Conservation (phyloP, 2,113 vertebrate genomes). For the Reinhardtius hippoglossoides region DNA sequence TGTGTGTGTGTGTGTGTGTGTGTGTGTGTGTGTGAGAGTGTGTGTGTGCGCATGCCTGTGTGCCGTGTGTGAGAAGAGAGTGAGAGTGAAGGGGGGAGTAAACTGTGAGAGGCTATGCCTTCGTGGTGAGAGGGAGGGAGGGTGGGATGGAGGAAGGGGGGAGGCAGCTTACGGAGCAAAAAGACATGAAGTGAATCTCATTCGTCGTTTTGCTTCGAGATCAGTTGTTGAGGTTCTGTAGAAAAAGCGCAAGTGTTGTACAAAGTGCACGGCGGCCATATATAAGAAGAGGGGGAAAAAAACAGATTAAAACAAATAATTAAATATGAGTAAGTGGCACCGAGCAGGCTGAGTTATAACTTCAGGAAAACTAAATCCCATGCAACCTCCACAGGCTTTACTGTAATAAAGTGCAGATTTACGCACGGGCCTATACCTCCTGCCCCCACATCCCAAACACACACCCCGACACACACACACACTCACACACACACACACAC, state of each 20-base stretch:
- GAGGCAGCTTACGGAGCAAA: slow-evolving; percentile 43
- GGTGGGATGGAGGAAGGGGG: slow-evolving; percentile 14
- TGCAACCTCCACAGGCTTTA: slow-evolving; percentile 23
- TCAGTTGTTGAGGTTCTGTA: slow-evolving; percentile 46
- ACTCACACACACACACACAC: slow-evolving; percentile 11
- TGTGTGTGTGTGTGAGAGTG: neutral
- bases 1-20: slow-evolving; percentile 26
- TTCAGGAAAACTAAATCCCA: slow-evolving; percentile 32
- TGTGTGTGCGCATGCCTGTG: slow-evolving; percentile 12
- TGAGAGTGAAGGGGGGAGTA: slow-evolving; percentile 49
- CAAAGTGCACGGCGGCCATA: slow-evolving; percentile 20
- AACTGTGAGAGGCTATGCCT: slow-evolving; percentile 51
- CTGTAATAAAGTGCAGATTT: slow-evolving; percentile 43
- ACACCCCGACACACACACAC: too few species aligned
- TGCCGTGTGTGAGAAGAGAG: slow-evolving; percentile 31
- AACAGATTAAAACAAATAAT: slow-evolving; percentile 18
- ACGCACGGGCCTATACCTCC: slow-evolving; percentile 14
- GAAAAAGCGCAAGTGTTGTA: slow-evolving; percentile 50
- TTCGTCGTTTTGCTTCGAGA: slow-evolving; percentile 48
- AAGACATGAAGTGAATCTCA: slow-evolving; percentile 47
- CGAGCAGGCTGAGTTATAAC: slow-evolving; percentile 7
- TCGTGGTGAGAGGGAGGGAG: slow-evolving; percentile 29
- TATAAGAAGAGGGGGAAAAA: neutral
- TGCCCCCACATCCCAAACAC: neutral
- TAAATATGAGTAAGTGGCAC: slow-evolving; percentile 51